phyloP scores from a whole-genome alignment of 2,888 invertebrate species.

The Cinara cedri region DNA sequence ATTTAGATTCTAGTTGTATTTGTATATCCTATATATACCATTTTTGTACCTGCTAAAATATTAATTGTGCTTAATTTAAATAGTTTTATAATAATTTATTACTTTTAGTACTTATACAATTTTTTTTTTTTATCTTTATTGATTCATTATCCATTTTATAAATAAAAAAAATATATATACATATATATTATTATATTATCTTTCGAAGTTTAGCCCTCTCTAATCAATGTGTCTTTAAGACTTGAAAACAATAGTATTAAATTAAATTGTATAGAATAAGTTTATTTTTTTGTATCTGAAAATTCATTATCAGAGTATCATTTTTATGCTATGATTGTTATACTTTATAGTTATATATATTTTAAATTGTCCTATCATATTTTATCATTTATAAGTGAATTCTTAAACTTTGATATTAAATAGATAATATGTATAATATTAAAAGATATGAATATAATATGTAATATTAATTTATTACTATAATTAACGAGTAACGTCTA shows the following conservation, averaged over 20 bases:
- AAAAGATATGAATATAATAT: background rate
- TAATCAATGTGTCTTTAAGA: conserved; percentile 23
- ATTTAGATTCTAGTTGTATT: conserved; percentile 17
- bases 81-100: background rate
- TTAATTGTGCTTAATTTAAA: background rate
- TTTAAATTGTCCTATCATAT: conserved; percentile 7
- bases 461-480: conserved; percentile 3
- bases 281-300: conserved; percentile 10
- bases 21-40: conserved; percentile 9
- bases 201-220: conserved; percentile 34
- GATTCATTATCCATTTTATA: conserved; percentile 5
- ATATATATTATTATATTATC: background rate
- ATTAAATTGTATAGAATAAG: conserved; percentile 15
- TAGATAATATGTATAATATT: conserved; percentile 1
- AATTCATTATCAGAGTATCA: conserved; percentile 8
- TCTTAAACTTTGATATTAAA: background rate
- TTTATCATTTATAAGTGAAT: background rate
- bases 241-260: conserved; percentile 27
- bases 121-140: background rate
- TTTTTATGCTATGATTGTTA: conserved; percentile 9
- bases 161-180: background rate
- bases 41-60: conserved; percentile 25
- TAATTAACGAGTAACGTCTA: background rate
- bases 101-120: background rate
- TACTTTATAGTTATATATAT: background rate